Evolutionary conservation across 2,113 vertebrate genomes (phyloP).

Genomic region (Nestor notabilis): DNA sequence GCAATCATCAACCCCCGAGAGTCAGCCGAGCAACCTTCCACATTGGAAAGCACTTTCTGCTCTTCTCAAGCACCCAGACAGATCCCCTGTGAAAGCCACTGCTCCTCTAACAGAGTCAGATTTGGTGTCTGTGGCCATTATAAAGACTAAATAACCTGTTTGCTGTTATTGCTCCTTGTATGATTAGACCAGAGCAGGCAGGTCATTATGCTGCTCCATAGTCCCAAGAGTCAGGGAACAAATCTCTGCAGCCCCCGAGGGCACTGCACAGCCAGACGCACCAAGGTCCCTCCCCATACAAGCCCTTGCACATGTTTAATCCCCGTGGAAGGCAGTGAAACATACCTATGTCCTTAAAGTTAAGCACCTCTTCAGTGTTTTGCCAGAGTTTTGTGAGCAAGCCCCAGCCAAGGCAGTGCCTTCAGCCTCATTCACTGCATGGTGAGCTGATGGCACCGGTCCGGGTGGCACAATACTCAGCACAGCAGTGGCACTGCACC

Average conservation of each 20-base stretch:
- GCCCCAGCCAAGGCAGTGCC: neutral
- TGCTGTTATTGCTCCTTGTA: fast-evolving
- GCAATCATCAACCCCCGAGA: fast-evolving
- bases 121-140: neutral
- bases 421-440: fast-evolving
- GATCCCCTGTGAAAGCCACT: neutral
- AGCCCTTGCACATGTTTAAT: fast-evolving
- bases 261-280: neutral
- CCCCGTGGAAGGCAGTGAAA: neutral
- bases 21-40: neutral
- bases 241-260: neutral
- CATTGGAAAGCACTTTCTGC: neutral
- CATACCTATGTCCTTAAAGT: fast-evolving
- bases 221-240: too few species aligned
- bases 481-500: neutral
- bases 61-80: neutral
- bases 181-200: neutral
- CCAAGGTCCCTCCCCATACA: neutral
- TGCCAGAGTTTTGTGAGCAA: neutral
- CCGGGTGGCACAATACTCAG: neutral
- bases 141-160: neutral
- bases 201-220: fast-evolving
- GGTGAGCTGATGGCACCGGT: neutral
- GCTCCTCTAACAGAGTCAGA: neutral
- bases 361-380: neutral